Evolutionary conservation across 2,797 vertebrate genomes (phyloP), one percentile per base, ranked within the genome.

Genomic region (Merluccius polli): DNA sequence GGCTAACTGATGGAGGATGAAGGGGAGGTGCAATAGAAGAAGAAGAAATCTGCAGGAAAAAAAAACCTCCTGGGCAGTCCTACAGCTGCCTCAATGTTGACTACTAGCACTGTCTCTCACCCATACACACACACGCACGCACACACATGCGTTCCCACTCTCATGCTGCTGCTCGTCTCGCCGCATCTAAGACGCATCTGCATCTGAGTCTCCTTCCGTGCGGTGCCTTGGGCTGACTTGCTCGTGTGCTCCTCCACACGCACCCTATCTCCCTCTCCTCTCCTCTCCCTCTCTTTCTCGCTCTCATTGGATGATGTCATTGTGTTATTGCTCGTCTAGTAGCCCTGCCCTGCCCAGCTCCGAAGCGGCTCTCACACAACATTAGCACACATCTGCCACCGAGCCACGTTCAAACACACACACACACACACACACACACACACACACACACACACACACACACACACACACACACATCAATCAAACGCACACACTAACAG

Each of bases 231-330:
- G 13, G 73, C 75, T 59, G 80, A 76, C 83, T 75, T 63, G 52
- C 65, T 85, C 77, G 52, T 69, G 29, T 69, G 67, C 67, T 69
- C 87, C 85, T 83, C 82, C 76, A 33, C 59, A 27, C 85, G 78
- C 91, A 87, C 89, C 67, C 82, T 12, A 78, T 44, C 89, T 86
- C 87, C 88, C 83, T 41, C 83, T 84, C 78, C 91, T 87, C 89
- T 84, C 86, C 81, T 63, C 77, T 83, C 79, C 87, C 89, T 89
- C 86, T 82, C 78, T 72, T 86, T 79, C 87, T 83, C 89, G 82
- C 89, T 82, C 89, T 87, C 87, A 79, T 31, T 63, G 85, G 84
- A 93, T 96, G 95, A 96, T 95, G 95, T 96, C 94, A 96, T 95
- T 89, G 88, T 90, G 87, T 89, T 91, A 86, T 91, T 89, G 87